phyloP scores from a whole-genome alignment of 2,797 vertebrate species.

The Bradypus variegatus region DNA sequence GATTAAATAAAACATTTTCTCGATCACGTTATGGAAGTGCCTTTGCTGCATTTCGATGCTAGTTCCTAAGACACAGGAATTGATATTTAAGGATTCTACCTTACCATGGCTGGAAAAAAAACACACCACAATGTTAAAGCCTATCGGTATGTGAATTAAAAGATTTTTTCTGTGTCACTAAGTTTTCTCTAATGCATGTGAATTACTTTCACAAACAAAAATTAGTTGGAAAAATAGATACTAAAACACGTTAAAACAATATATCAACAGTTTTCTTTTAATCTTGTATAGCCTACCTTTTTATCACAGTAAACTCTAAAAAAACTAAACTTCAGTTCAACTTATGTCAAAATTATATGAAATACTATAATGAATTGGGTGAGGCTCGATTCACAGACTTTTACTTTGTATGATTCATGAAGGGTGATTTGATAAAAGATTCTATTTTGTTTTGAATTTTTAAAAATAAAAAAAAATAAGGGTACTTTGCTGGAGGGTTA shows the following conservation, averaged over 20 bases:
- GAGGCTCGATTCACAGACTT: background rate
- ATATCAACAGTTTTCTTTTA: background rate
- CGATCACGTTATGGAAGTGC: background rate
- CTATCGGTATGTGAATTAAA: background rate
- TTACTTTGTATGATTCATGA: background rate
- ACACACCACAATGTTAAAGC: background rate
- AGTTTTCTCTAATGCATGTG: background rate
- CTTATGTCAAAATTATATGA: background rate
- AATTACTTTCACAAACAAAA: background rate
- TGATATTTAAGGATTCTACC: background rate
- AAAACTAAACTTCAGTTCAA: background rate
- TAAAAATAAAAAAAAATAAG: background rate
- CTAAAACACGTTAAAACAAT: background rate
- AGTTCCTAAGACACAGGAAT: conserved; percentile 22
- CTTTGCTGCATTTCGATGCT: background rate
- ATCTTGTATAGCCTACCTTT: background rate
- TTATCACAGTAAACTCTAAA: background rate
- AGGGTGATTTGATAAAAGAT: background rate
- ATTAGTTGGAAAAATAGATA: background rate
- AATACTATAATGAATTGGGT: background rate
- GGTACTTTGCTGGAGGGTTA: background rate
- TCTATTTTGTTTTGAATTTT: conserved; percentile 1
- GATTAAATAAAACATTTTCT: background rate
- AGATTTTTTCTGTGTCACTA: background rate
- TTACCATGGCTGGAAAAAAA: background rate